phyloP scores from a whole-genome alignment of 2,797 vertebrate genomes.

The Eptatretus atami region DNA sequence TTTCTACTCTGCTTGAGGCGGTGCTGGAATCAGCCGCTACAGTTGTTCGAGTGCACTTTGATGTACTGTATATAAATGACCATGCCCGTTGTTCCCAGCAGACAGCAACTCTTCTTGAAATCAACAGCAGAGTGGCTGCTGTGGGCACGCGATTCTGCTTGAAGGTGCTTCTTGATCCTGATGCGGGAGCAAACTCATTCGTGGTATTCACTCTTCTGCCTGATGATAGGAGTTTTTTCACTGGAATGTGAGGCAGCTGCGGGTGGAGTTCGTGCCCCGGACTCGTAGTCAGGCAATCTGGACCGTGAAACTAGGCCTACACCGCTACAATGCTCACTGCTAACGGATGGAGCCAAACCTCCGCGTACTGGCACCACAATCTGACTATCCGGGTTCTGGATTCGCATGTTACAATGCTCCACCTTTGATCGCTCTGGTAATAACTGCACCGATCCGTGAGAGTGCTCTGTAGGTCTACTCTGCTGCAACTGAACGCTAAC shows the following conservation, averaged over 20 bases:
- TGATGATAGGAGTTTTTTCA: conserved; percentile 69
- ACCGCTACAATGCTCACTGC: conserved; percentile 86
- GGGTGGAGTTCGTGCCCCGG: conserved; percentile 58
- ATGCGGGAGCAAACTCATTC: conserved; percentile 77
- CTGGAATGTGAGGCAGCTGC: conserved; percentile 76
- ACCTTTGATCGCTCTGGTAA: conserved; percentile 63
- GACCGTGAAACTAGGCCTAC: conserved; percentile 74
- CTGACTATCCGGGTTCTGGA: conserved; percentile 68
- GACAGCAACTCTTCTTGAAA: conserved; percentile 75
- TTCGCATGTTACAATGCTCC: conserved; percentile 79
- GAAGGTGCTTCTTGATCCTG: conserved; percentile 86
- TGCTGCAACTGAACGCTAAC: conserved; percentile 79
- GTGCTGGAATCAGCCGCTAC: conserved; percentile 72
- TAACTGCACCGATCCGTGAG: conserved; percentile 56
- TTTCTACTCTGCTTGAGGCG: conserved; percentile 69
- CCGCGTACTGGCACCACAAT: conserved; percentile 73
- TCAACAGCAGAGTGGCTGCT: conserved; percentile 73
- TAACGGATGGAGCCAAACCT: conserved; percentile 68
- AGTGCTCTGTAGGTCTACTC: conserved; percentile 48
- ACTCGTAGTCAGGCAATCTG: conserved; percentile 60
- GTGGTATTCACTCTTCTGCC: conserved; percentile 73
- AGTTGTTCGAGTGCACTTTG: conserved; percentile 88
- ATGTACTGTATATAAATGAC: conserved; percentile 87
- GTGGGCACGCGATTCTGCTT: conserved; percentile 71
- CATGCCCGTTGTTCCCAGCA: conserved; percentile 74